Percentiles rank a stretch among this genome's conserved stretches.
Conservation (phyloP, 1,140 invertebrate genomes). For the Aphelenchoides fujianensis region DNA sequence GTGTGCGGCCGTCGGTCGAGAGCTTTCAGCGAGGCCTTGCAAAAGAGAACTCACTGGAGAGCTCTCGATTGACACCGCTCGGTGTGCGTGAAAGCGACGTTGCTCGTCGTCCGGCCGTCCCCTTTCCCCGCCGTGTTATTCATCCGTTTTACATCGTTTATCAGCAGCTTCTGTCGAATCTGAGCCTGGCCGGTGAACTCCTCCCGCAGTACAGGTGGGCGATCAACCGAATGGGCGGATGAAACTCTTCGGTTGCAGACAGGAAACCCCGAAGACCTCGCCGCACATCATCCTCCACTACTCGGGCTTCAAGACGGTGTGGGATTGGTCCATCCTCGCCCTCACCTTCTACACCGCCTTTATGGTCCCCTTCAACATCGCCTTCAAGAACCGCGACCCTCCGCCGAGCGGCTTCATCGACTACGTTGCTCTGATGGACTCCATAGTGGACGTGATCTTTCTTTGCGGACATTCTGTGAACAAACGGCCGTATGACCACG, state of each 20-base stretch:
- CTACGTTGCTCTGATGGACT: constrained; percentile 92
- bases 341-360: constrained; percentile 99
- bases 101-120: background rate
- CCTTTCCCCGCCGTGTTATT: background rate
- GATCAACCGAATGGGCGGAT: background rate
- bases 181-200: constrained; percentile 87
- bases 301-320: constrained; percentile 80
- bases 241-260: constrained; percentile 75
- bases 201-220: constrained; percentile 93
- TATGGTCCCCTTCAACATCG: constrained; percentile 99
- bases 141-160: constrained; percentile 34
- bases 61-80: too few relatives aligned
- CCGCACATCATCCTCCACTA: constrained; percentile 92
- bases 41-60: too few relatives aligned
- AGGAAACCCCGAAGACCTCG: constrained; percentile 98
- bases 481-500: too few relatives aligned
- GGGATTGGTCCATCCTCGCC: constrained; percentile 99
- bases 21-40: too few relatives aligned
- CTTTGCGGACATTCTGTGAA: constrained; percentile 99
- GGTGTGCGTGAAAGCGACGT: background rate
- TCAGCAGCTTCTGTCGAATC: constrained; percentile 73
- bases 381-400: constrained; percentile 84
- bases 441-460: constrained; percentile 99
- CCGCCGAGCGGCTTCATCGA: constrained; percentile 78
- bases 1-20: background rate